Evolutionary conservation across 1,140 invertebrate species (phyloP).

Genomic region (Mizuhopecten yessoensis): DNA sequence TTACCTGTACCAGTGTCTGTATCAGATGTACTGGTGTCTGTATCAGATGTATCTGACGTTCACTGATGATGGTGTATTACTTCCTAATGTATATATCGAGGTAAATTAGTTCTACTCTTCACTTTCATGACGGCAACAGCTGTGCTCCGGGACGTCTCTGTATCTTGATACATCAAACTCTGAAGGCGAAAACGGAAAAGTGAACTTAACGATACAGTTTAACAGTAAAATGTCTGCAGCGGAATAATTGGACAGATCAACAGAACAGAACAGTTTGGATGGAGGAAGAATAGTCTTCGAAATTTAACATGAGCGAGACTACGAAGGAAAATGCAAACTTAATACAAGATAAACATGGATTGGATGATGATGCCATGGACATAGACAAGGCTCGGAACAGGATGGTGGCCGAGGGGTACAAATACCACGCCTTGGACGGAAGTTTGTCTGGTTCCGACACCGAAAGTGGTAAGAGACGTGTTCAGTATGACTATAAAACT

Average conservation of each 20-base stretch:
- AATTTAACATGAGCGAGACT: background rate
- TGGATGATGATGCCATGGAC: background rate
- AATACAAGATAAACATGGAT: background rate
- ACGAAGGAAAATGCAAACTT: background rate
- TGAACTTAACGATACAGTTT: background rate
- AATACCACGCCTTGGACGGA: conserved; percentile 50
- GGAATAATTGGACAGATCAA: background rate
- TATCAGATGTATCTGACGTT: too few relatives aligned
- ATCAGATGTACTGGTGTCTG: too few relatives aligned
- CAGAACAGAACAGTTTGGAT: background rate
- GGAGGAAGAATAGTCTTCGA: background rate
- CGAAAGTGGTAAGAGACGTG: background rate
- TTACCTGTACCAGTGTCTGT: too few relatives aligned
- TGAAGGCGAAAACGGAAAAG: background rate
- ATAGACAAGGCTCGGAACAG: conserved; percentile 53
- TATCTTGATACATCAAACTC: background rate
- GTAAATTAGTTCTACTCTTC: background rate
- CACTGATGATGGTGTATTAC: too few relatives aligned
- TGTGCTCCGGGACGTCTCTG: background rate
- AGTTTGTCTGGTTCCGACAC: conserved; percentile 24
- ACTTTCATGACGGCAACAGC: background rate
- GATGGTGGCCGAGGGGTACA: conserved; percentile 55
- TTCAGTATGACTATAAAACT: too few relatives aligned
- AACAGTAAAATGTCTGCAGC: background rate
- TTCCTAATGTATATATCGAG: background rate